Percentiles rank a stretch among this genome's conserved stretches.
Evolutionary conservation across 1,140 invertebrate species (phyloP).

Genomic region (Drosophila novamexicana): DNA sequence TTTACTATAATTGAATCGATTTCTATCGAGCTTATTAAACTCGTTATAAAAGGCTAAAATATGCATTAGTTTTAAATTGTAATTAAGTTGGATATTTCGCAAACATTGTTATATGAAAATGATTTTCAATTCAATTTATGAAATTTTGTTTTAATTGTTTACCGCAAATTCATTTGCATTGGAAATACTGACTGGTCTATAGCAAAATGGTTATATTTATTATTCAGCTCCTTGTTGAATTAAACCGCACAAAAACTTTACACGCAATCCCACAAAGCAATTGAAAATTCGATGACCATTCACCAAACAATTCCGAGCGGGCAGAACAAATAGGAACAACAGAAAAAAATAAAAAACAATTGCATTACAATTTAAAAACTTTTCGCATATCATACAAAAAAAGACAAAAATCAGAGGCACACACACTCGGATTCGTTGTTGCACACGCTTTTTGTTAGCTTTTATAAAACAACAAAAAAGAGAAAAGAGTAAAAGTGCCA

Average conservation of each 20-base stretch:
- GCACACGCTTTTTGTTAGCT: slow-evolving; percentile 30
- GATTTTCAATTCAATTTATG: slow-evolving; percentile 4
- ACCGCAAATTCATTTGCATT: slow-evolving; percentile 9
- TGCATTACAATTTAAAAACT: slow-evolving; percentile 51
- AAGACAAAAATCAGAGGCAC: slow-evolving; percentile 17
- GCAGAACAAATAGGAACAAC: slow-evolving; percentile 12
- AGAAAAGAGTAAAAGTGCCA: slow-evolving; percentile 61
- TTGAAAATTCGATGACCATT: slow-evolving; percentile 69
- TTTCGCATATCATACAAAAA: slow-evolving; percentile 22
- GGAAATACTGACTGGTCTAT: background rate
- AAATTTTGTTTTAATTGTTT: slow-evolving; percentile 19
- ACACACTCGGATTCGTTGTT: slow-evolving; percentile 53
- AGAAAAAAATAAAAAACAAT: slow-evolving; percentile 43
- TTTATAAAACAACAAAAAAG: slow-evolving; percentile 9
- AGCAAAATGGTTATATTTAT: slow-evolving; percentile 32
- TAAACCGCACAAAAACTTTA: slow-evolving; percentile 50
- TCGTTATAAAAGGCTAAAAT: background rate
- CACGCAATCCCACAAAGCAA: slow-evolving; percentile 60
- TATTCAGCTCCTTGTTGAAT: slow-evolving; percentile 29
- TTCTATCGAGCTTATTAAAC: background rate
- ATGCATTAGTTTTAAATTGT: background rate
- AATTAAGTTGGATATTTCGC: background rate
- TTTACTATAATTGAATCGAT: background rate
- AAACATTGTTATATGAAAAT: background rate
- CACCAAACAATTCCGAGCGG: slow-evolving; percentile 37